phyloP scores from a whole-genome alignment of 2,888 invertebrate genomes.

The Acleris holmiana region DNA sequence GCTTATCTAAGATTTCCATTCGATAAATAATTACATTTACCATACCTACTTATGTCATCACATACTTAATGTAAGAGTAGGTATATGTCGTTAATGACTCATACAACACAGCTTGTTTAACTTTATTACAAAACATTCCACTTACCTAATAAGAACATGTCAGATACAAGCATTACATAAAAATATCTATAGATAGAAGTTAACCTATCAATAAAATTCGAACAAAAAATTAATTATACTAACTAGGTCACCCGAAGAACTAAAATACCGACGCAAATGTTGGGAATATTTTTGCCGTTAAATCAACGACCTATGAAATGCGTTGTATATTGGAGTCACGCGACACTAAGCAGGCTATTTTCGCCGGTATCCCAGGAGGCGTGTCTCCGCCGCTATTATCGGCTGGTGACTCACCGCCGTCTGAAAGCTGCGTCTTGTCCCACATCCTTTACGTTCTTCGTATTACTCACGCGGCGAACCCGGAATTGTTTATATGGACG shows the following conservation, averaged over 20 bases:
- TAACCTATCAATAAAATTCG: background rate
- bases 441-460: constrained; percentile 76
- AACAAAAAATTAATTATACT: constrained; percentile 9
- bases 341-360: constrained; percentile 77
- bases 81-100: background rate
- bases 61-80: too few relatives aligned
- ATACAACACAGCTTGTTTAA: background rate
- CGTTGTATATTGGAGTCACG: constrained; percentile 70
- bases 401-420: constrained; percentile 76
- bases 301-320: constrained; percentile 58
- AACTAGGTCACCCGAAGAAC: constrained; percentile 27
- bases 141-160: background rate
- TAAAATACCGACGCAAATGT: constrained; percentile 31
- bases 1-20: background rate
- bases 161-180: background rate
- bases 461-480: constrained; percentile 79
- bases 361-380: constrained; percentile 78
- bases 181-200: too few relatives aligned
- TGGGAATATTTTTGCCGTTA: constrained; percentile 36
- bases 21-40: background rate
- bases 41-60: too few relatives aligned
- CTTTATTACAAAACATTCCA: constrained; percentile 2
- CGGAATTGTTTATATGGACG: constrained; percentile 69
- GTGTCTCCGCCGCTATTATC: constrained; percentile 81
- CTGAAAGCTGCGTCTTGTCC: constrained; percentile 80